These are phyloP conservation scores for Perizoma flavofasciatum DNA, from an alignment of 2,888 invertebrate genomes.

Conservation along the genomic window DNA sequence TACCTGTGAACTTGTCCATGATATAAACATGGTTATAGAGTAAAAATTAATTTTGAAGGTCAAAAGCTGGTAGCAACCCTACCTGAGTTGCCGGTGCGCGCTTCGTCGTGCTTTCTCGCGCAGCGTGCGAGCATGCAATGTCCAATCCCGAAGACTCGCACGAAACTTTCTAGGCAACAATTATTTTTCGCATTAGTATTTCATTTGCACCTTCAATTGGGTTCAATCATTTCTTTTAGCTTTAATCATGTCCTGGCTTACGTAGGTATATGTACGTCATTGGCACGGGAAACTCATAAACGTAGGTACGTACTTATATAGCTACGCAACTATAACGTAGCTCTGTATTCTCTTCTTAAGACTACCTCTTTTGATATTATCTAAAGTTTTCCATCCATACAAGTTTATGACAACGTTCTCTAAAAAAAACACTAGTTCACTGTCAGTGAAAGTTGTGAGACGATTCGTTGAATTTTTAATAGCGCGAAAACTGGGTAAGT, in stretches of 20 bases:
- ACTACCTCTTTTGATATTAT: too few species aligned
- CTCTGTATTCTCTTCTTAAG: too few species aligned
- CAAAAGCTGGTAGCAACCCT: constrained; percentile 36
- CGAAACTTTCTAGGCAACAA: constrained; percentile 83
- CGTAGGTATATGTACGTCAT: neutral
- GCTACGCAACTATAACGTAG: too few species aligned
- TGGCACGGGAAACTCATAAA: neutral
- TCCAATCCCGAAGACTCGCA: constrained; percentile 72
- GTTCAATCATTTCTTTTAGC: constrained; percentile 49
- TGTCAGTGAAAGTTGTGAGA: constrained; percentile 79
- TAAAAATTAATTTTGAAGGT: constrained; percentile 32
- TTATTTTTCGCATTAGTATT: constrained; percentile 82
- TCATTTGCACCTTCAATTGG: constrained; percentile 69
- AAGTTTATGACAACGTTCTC: constrained; percentile 46
- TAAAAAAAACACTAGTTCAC: constrained; percentile 53
- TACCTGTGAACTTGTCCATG: too few species aligned
- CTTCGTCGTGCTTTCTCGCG: constrained; percentile 79
- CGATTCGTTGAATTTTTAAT: constrained; percentile 80
- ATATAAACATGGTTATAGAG: too few species aligned
- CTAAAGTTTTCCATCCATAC: neutral
- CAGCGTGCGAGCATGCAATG: constrained; percentile 81
- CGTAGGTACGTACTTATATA: too few species aligned
- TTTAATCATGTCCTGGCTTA: constrained; percentile 31
- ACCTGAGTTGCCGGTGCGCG: constrained; percentile 34
- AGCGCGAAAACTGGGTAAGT: constrained; percentile 76